phyloP scores from a whole-genome alignment of 2,888 invertebrate species.

The Trachelus stipa region DNA sequence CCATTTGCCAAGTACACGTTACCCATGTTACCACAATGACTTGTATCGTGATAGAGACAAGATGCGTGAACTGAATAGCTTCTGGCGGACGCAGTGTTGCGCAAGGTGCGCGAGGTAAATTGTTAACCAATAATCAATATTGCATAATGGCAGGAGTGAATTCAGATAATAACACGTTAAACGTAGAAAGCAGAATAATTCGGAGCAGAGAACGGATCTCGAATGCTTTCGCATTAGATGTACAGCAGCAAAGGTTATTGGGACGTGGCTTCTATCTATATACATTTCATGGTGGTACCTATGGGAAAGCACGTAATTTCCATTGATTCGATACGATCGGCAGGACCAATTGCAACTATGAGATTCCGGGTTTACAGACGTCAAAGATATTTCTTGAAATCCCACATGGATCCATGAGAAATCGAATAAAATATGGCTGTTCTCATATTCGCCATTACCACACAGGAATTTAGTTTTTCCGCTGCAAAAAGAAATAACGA shows the following conservation, averaged over 20 bases:
- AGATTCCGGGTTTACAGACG: not conserved
- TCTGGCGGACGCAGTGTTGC: not conserved
- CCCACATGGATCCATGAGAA: not conserved
- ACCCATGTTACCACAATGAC: not conserved
- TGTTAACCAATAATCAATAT: slow-evolving; percentile 12
- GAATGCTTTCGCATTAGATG: not conserved
- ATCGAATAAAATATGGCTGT: not conserved
- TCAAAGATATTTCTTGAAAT: not conserved
- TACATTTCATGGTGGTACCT: slow-evolving; percentile 24
- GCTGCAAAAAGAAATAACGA: not conserved
- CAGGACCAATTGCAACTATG: not conserved
- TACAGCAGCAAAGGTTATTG: slow-evolving; percentile 12
- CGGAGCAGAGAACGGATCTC: slow-evolving; percentile 23
- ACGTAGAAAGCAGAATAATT: slow-evolving; percentile 37
- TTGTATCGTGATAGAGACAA: not conserved
- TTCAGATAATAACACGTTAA: slow-evolving; percentile 28
- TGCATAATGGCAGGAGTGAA: slow-evolving; percentile 18
- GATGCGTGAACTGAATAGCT: not conserved
- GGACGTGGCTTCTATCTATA: slow-evolving; percentile 30
- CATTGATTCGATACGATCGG: not conserved
- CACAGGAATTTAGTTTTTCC: not conserved
- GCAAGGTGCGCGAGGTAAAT: not conserved
- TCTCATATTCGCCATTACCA: not conserved
- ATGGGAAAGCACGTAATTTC: slow-evolving; percentile 37
- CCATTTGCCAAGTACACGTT: not conserved